Percentiles rank a stretch among this genome's conserved stretches.
Conservation (phyloP, 2,113 vertebrate genomes). For the Elephas maximus region DNA sequence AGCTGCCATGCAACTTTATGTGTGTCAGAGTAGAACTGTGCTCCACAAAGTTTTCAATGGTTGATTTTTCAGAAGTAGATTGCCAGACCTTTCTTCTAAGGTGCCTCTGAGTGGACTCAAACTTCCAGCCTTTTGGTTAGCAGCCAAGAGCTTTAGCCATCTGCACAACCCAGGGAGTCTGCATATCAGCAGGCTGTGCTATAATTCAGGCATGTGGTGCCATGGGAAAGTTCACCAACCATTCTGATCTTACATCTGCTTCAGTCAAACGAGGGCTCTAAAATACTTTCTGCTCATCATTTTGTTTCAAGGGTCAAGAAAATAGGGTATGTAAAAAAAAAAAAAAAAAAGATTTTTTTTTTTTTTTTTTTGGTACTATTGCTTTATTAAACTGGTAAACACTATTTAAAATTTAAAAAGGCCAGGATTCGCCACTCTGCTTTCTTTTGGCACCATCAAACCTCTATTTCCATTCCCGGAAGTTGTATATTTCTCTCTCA, state of each 20-base stretch:
- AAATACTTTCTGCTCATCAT: neutral
- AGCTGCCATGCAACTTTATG: neutral
- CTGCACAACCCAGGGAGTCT: neutral
- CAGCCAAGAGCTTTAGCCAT: neutral
- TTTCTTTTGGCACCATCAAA: neutral
- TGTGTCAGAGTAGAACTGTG: neutral
- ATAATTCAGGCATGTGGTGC: neutral
- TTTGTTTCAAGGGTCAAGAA: neutral
- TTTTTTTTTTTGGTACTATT: no score
- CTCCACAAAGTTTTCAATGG: neutral
- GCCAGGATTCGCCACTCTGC: neutral
- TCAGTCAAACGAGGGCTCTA: neutral
- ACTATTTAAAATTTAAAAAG: neutral
- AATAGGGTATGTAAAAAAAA: neutral
- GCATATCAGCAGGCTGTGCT: neutral
- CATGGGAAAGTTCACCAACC: neutral
- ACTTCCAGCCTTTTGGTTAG: neutral
- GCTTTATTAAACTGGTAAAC: slow-evolving; percentile 3
- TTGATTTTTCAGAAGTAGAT: neutral
- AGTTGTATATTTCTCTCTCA: slow-evolving; percentile 44
- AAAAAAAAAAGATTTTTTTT: no score
- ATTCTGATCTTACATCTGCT: neutral
- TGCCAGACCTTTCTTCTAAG: neutral
- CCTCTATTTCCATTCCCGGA: slow-evolving; percentile 43
- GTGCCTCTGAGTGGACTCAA: neutral